Conservation (phyloP, 2,888 invertebrate species). For the Heliconius aoede region DNA sequence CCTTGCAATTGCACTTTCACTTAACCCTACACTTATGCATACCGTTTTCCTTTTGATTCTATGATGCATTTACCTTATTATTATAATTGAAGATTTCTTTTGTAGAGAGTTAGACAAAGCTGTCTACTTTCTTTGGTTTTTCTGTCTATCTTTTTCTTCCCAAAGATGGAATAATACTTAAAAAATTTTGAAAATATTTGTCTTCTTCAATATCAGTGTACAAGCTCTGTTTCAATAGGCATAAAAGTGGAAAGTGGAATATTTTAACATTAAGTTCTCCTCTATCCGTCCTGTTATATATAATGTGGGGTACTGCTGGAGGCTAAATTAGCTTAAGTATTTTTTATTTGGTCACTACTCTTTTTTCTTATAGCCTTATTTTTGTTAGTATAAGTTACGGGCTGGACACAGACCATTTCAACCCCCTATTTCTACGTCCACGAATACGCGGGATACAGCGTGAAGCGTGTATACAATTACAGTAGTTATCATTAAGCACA, state of each 20-base stretch:
- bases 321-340: no score
- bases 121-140: neutral
- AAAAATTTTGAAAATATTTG: neutral
- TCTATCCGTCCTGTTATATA: no score
- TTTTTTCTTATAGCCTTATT: no score
- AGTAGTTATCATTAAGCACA: neutral
- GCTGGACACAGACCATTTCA: no score
- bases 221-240: neutral
- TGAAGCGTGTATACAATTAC: constrained; percentile 1
- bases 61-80: neutral
- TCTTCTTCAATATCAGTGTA: neutral
- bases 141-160: neutral
- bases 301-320: no score
- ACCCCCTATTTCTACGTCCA: neutral
- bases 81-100: neutral
- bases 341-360: no score
- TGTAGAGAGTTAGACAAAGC: neutral
- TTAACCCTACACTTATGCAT: constrained; percentile 37
- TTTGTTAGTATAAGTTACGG: no score
- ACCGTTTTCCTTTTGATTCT: constrained; percentile 37
- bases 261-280: no score
- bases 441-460: neutral
- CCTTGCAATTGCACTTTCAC: constrained; percentile 50
- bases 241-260: no score
- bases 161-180: no score